Conservation (phyloP, 1,140 invertebrate species). For the Drosophila repletoides region DNA sequence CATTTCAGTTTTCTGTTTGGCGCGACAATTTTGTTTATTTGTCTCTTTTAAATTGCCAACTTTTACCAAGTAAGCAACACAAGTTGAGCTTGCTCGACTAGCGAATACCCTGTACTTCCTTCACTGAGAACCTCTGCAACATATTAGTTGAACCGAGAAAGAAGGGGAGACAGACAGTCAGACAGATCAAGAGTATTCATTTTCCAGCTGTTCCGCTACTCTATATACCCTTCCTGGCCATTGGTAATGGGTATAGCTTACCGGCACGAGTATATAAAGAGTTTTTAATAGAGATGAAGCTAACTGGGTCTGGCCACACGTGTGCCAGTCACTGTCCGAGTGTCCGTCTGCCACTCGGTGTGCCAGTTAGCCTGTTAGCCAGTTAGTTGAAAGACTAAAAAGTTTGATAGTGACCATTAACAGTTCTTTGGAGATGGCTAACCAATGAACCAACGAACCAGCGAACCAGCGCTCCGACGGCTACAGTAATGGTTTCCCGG, state of each 20-base stretch:
- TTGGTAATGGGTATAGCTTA: too few relatives aligned
- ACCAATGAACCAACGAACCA: too few relatives aligned
- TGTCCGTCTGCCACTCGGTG: conserved; percentile 2
- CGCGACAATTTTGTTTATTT: conserved; percentile 55
- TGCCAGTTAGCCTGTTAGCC: too few relatives aligned
- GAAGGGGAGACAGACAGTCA: too few relatives aligned
- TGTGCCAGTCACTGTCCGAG: conserved; percentile 10
- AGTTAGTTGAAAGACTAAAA: conserved; percentile 41
- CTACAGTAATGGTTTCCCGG: conserved; percentile 26
- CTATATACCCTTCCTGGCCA: too few relatives aligned
- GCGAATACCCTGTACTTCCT: too few relatives aligned
- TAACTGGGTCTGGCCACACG: background rate
- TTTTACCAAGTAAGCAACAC: too few relatives aligned
- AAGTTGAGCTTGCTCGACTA: too few relatives aligned
- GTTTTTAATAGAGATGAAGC: conserved; percentile 53
- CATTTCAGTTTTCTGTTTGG: conserved; percentile 53
- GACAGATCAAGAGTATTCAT: too few relatives aligned
- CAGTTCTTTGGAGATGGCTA: conserved; percentile 36
- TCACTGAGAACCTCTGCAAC: background rate
- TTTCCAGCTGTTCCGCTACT: too few relatives aligned
- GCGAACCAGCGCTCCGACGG: conserved; percentile 22
- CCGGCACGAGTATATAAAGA: too few relatives aligned
- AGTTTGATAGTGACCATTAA: conserved; percentile 36
- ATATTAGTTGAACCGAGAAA: too few relatives aligned
- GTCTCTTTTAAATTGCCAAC: conserved; percentile 1